Evolutionary conservation across 2,888 invertebrate species (phyloP).

Genomic region (Palloptera scutellata): DNA sequence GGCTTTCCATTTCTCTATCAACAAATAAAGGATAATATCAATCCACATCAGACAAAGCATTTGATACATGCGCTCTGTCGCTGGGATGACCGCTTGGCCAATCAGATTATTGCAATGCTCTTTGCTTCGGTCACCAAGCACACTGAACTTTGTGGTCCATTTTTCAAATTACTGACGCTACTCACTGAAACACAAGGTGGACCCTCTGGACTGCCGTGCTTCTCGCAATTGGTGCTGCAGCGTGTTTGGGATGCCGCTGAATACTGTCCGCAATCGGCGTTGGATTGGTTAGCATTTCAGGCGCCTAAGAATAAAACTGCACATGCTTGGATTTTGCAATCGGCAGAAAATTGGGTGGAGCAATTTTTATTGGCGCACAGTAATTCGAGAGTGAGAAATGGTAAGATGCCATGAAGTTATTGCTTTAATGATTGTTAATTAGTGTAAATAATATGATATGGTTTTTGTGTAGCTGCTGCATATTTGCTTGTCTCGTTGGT

Average conservation of each 20-base stretch:
- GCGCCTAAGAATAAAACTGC: slow-evolving; percentile 88
- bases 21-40: slow-evolving; percentile 93
- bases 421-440: neutral
- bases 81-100: slow-evolving; percentile 89
- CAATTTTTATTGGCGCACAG: slow-evolving; percentile 84
- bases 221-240: slow-evolving; percentile 86
- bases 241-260: slow-evolving; percentile 91
- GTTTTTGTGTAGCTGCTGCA: slow-evolving; percentile 74
- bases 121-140: slow-evolving; percentile 91
- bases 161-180: slow-evolving; percentile 89
- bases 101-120: slow-evolving; percentile 88
- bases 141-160: slow-evolving; percentile 88
- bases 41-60: slow-evolving; percentile 89
- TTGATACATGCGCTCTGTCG: slow-evolving; percentile 90
- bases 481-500: slow-evolving; percentile 88
- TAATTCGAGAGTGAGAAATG: slow-evolving; percentile 85
- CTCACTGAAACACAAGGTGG: slow-evolving; percentile 83
- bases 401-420: slow-evolving; percentile 59
- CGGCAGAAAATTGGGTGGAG: slow-evolving; percentile 92
- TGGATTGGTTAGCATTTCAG: slow-evolving; percentile 90
- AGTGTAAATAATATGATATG: neutral
- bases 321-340: slow-evolving; percentile 90
- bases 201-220: slow-evolving; percentile 85
- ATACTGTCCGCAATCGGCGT: slow-evolving; percentile 87
- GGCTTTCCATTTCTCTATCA: slow-evolving; percentile 93